These are phyloP conservation scores for Leucoraja ocellata DNA, from an alignment of 2,797 vertebrate species.

Conservation along the genomic window DNA sequence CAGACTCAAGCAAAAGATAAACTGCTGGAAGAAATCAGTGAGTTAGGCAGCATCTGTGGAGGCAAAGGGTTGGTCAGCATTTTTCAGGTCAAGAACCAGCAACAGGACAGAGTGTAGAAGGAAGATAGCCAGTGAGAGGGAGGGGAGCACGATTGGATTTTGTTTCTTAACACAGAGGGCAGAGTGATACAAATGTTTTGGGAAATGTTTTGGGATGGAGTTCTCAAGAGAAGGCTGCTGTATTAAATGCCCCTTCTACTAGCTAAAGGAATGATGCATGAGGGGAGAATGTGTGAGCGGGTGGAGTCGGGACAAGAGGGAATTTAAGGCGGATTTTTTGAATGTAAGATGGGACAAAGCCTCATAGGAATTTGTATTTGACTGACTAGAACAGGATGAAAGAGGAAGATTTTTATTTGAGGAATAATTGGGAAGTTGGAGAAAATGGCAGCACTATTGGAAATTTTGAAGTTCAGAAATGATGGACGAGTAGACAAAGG, in stretches of 20 bases:
- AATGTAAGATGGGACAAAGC: not conserved
- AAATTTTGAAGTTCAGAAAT: not conserved
- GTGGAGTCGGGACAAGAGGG: not conserved
- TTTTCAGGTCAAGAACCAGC: no score
- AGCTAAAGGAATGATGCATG: not conserved
- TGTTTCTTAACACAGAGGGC: not conserved
- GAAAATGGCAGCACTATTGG: not conserved
- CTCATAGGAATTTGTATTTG: not conserved
- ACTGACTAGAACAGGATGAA: not conserved
- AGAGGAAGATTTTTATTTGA: not conserved
- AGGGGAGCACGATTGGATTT: no score
- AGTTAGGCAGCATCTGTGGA: no score
- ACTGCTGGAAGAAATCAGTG: no score
- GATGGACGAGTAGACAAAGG: not conserved
- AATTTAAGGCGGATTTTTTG: not conserved
- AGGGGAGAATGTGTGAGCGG: not conserved
- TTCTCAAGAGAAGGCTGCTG: not conserved
- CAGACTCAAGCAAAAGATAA: no score
- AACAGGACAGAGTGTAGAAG: no score
- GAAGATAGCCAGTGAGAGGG: no score
- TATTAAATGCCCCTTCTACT: not conserved
- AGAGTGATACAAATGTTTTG: not conserved
- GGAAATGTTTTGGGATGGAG: not conserved
- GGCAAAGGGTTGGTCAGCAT: no score
- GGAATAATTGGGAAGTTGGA: not conserved